phyloP scores from a whole-genome alignment of 1,140 invertebrate genomes.

The Phortica variegata region DNA sequence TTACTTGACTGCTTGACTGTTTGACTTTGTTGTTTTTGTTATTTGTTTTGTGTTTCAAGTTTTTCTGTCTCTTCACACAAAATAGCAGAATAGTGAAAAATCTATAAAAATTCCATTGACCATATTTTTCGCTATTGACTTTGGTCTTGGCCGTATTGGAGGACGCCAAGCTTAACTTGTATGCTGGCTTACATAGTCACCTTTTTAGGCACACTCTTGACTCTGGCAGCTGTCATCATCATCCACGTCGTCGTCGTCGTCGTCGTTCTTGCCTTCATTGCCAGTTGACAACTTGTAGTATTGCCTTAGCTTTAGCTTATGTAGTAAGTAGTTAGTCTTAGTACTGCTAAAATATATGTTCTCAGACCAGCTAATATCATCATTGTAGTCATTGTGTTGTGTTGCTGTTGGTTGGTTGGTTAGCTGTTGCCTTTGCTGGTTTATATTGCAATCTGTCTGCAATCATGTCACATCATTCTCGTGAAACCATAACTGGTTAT shows the following conservation, averaged over 20 bases:
- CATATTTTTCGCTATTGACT: slow-evolving; percentile 50
- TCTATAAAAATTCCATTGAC: slow-evolving; percentile 55
- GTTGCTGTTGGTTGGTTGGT: slow-evolving; percentile 31
- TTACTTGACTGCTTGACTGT: no score
- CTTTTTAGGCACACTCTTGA: neutral
- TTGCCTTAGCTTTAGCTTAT: no score
- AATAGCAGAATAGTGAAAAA: slow-evolving; percentile 30
- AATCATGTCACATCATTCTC: slow-evolving; percentile 54
- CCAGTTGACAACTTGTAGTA: slow-evolving; percentile 53
- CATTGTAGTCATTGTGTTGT: slow-evolving; percentile 45
- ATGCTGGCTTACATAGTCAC: neutral
- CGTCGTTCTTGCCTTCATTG: no score
- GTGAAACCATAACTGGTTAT: slow-evolving; percentile 40
- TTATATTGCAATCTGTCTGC: slow-evolving; percentile 55
- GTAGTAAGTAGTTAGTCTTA: no score
- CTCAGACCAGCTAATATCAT: no score
- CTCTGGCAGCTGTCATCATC: slow-evolving; percentile 48
- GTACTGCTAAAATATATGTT: no score
- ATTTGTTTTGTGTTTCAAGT: neutral
- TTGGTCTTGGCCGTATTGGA: slow-evolving; percentile 5
- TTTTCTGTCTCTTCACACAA: slow-evolving; percentile 3
- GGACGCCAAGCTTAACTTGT: no score
- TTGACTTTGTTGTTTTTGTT: slow-evolving; percentile 26
- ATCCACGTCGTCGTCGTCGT: slow-evolving; percentile 29
- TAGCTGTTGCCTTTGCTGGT: slow-evolving; percentile 14